These are phyloP conservation scores for Ostrea denselamellosa DNA, from an alignment of 1,140 invertebrate species.

Conservation along the genomic window DNA sequence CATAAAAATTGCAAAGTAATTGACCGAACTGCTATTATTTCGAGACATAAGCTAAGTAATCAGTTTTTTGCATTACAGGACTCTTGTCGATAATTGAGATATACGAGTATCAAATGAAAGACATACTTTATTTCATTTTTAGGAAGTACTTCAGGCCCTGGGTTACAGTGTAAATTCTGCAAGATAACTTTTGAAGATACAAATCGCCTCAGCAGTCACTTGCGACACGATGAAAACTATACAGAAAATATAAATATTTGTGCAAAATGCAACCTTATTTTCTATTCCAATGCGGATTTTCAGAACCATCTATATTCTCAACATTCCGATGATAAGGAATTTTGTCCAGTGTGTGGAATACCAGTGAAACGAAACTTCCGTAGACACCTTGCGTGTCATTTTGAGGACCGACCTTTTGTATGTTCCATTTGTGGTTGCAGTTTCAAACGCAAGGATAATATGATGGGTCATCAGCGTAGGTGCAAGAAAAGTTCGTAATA, in stretches of 20 bases:
- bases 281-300: not conserved
- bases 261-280: not conserved
- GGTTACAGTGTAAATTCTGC: not conserved
- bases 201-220: not conserved
- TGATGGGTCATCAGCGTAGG: not conserved
- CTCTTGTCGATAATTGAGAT: not conserved
- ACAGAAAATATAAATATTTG: not conserved
- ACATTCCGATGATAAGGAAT: not conserved
- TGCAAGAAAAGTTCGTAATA: not conserved
- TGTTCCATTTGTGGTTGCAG: not conserved
- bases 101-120: not conserved
- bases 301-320: not conserved
- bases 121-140: not conserved
- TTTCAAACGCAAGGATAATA: not conserved
- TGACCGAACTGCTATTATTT: too few relatives aligned
- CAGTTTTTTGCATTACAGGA: not conserved
- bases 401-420: not conserved
- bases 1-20: too few relatives aligned
- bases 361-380: conserved; percentile 15
- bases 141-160: not conserved
- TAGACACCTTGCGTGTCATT: conserved; percentile 22
- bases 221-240: not conserved
- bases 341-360: not conserved
- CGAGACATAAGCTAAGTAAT: not conserved
- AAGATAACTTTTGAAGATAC: not conserved